These are phyloP conservation scores for Drosophila yooni DNA, from an alignment of 2,888 invertebrate species.

Conservation along the genomic window DNA sequence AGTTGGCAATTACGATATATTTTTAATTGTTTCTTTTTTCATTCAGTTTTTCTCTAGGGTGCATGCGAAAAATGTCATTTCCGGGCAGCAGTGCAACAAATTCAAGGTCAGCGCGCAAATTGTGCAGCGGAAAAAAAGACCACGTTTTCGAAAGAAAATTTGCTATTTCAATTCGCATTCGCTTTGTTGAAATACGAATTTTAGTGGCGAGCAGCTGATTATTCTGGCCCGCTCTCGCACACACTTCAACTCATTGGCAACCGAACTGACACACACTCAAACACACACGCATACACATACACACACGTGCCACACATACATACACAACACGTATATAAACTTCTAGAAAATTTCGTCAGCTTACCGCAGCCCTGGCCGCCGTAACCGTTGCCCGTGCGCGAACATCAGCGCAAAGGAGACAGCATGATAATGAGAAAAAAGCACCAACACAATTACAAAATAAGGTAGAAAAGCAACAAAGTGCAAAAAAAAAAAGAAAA, in stretches of 20 bases:
- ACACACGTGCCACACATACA: slow-evolving; percentile 29
- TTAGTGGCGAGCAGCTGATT: slow-evolving; percentile 64
- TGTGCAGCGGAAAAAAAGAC: slow-evolving; percentile 46
- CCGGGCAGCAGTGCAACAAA: slow-evolving; percentile 44
- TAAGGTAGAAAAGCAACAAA: slow-evolving; percentile 45
- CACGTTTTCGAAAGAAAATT: slow-evolving; percentile 66
- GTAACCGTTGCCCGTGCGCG: slow-evolving; percentile 66
- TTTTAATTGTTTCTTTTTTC: not conserved
- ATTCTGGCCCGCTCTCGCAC: slow-evolving; percentile 31
- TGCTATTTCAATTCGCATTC: slow-evolving; percentile 60
- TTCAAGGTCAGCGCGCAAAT: slow-evolving; percentile 63
- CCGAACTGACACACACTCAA: slow-evolving; percentile 28
- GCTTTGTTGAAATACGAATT: slow-evolving; percentile 26
- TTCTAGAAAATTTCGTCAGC: slow-evolving; percentile 74
- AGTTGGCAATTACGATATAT: not conserved
- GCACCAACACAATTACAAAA: slow-evolving; percentile 50
- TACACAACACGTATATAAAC: slow-evolving; percentile 23
- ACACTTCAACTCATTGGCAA: slow-evolving; percentile 10
- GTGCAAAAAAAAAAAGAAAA: slow-evolving; percentile 41
- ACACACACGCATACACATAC: slow-evolving; percentile 15
- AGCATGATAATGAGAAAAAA: slow-evolving; percentile 44
- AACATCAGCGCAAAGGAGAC: slow-evolving; percentile 60
- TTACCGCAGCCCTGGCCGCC: slow-evolving; percentile 64
- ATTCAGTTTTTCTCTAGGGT: not conserved
- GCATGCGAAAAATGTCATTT: slow-evolving; percentile 26